These are phyloP conservation scores for Salarias fasciatus DNA, from an alignment of 2,797 vertebrate species.

Conservation along the genomic window DNA sequence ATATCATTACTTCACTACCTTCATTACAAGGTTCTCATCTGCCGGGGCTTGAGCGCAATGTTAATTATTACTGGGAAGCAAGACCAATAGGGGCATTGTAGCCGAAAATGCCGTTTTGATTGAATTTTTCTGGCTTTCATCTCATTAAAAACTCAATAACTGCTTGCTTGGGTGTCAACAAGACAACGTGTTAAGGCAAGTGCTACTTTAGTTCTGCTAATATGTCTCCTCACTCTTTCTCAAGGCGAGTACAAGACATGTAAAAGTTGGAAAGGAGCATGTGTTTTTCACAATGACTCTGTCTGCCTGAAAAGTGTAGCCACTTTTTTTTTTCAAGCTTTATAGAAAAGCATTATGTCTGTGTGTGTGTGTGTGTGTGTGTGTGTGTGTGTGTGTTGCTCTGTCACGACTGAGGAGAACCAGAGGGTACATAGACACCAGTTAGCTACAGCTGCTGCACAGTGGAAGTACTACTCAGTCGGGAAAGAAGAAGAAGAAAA, in stretches of 20 bases:
- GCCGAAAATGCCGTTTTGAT: slow-evolving; percentile 69
- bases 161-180: slow-evolving; percentile 52
- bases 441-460: slow-evolving; percentile 10
- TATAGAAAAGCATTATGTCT: slow-evolving; percentile 9
- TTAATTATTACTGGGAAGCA: slow-evolving; percentile 75
- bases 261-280: background rate
- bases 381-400: slow-evolving; percentile 15
- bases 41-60: slow-evolving; percentile 67
- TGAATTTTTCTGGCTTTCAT: slow-evolving; percentile 65
- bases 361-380: too few relatives aligned
- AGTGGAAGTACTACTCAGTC: background rate
- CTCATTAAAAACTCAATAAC: slow-evolving; percentile 69
- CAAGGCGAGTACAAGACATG: background rate
- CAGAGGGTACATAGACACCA: slow-evolving; percentile 24
- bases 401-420: slow-evolving; percentile 35
- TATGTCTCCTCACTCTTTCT: background rate
- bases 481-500: background rate
- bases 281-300: background rate
- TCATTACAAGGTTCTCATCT: slow-evolving; percentile 81
- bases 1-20: slow-evolving; percentile 80
- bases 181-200: slow-evolving; percentile 9
- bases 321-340: background rate
- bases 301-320: too few relatives aligned
- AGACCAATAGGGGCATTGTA: slow-evolving; percentile 55
- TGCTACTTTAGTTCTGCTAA: background rate